Evolutionary conservation across 64 coral and sea anemone genomes (phyloP), one percentile per base, ranked within the genome.

Genomic region (Astreopora myriophthalma): DNA sequence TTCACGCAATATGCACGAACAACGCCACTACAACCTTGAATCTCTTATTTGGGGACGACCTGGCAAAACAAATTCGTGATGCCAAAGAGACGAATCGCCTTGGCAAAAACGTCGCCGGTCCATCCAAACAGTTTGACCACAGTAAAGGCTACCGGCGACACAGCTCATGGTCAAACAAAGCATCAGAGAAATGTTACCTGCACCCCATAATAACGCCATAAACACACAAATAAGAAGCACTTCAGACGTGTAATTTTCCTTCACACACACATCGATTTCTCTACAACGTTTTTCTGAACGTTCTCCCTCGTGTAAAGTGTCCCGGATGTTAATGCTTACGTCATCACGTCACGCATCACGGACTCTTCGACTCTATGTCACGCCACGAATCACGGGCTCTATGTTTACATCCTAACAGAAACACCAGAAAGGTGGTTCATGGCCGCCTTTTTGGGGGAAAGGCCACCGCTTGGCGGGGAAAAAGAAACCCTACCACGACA

Each of bases 61-160:
- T 66, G 10, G 58, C 55, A 3, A 84, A 84, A 65, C 52, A 84
- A 52, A 30, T n/a, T n/a, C n/a, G n/a, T n/a, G n/a, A n/a, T n/a
- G n/a, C n/a, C n/a, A n/a, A n/a, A n/a, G 80, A 84, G 57, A 66
- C 80, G 1, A 84, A 31, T 28, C 57, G 80, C 24, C 26, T 84
- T 9, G 55, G 80, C 36, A 66, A 64, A 35, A 61, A n/a, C 6
- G 58, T 83, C 23, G 75, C 34, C 38, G 24, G 46, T 14, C 23
- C 25, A 22, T 33, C 25, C 16, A 19, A 49, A 28, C 13, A 48
- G 1, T 29, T 29, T 77, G 1, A 78, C 74, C 40, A 46, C 16
- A 46, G 38, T 6, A 8, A 22, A 39, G 34, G 34, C 73, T n/a
- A 37, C 34, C 20, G 73, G 73, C 73, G 34, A 75, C 14, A 75